These are phyloP conservation scores for Kryptolebias ocellatus DNA, from an alignment of 2,797 vertebrate species.

Conservation along the genomic window DNA sequence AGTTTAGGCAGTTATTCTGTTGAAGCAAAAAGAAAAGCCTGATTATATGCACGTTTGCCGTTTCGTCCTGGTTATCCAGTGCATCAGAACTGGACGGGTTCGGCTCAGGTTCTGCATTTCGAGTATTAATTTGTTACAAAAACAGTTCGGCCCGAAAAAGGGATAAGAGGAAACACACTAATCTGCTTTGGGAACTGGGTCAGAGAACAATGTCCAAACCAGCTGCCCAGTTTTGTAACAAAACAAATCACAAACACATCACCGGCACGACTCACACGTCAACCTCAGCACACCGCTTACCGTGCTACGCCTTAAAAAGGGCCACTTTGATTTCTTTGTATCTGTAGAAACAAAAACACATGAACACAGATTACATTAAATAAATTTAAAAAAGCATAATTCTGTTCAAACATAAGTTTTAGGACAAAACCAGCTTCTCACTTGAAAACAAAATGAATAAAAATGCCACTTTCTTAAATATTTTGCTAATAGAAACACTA, in stretches of 20 bases:
- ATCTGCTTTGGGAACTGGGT: slow-evolving; percentile 79
- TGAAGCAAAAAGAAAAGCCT: neutral
- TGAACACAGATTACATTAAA: slow-evolving; percentile 15
- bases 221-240: slow-evolving; percentile 48
- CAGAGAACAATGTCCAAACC: slow-evolving; percentile 76
- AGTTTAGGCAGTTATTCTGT: neutral
- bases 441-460: no score
- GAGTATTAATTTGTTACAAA: slow-evolving; percentile 55
- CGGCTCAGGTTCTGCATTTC: slow-evolving; percentile 45
- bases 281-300: slow-evolving; percentile 75
- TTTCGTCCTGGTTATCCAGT: slow-evolving; percentile 18
- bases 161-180: slow-evolving; percentile 64
- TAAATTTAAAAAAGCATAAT: no score
- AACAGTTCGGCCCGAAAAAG: slow-evolving; percentile 28
- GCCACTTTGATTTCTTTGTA: slow-evolving; percentile 92
- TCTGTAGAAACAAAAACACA: slow-evolving; percentile 70
- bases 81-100: slow-evolving; percentile 25
- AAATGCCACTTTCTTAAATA: no score
- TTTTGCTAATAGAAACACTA: no score
- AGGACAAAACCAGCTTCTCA: no score
- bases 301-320: slow-evolving; percentile 84
- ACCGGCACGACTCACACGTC: slow-evolving; percentile 12
- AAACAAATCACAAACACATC: slow-evolving; percentile 39
- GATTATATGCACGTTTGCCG: slow-evolving; percentile 1
- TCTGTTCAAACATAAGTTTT: no score